A percentile compares a stretch with the other conserved stretches of the same genome.
Evolutionary conservation across 2,797 vertebrate genomes (phyloP).

Genomic region (Anolis apletophallus): DNA sequence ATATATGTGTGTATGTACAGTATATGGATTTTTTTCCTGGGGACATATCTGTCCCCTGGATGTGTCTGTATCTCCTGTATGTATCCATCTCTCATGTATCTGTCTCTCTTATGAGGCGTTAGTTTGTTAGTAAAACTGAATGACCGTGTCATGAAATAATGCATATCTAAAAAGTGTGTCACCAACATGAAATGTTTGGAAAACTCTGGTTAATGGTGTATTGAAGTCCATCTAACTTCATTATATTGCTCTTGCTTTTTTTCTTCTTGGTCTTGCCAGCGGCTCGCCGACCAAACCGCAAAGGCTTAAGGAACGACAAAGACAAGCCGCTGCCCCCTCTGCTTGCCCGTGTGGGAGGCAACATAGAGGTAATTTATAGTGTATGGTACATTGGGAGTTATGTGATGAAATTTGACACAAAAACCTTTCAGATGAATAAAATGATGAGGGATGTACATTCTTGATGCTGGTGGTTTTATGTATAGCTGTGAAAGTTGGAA

Average conservation of each 20-base stretch:
- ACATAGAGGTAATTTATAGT: constrained; percentile 89
- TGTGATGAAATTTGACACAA: not conserved
- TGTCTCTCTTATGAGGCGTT: too few relatives aligned
- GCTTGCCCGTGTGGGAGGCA: constrained; percentile 95
- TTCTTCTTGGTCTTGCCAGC: constrained; percentile 75
- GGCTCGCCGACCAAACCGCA: constrained; percentile 92
- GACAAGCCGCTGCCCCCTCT: constrained; percentile 97
- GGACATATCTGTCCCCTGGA: too few relatives aligned
- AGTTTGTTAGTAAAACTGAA: too few relatives aligned
- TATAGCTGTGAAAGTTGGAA: too few relatives aligned
- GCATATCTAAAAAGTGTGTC: too few relatives aligned
- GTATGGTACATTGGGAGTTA: not conserved
- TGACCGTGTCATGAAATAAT: too few relatives aligned
- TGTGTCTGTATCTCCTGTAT: too few relatives aligned
- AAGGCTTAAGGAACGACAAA: constrained; percentile 95
- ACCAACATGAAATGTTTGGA: too few relatives aligned
- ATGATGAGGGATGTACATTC: not conserved
- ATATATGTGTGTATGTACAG: too few relatives aligned
- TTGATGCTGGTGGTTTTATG: not conserved
- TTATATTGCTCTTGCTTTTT: constrained; percentile 19
- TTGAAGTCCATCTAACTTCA: not conserved
- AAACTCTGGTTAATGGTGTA: accelerated
- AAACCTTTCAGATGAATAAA: not conserved
- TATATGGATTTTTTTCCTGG: too few relatives aligned
- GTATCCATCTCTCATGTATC: too few relatives aligned